Evolutionary conservation across 2,113 vertebrate species (phyloP), one percentile per base, ranked within the genome.

Genomic region (Equus quagga): DNA sequence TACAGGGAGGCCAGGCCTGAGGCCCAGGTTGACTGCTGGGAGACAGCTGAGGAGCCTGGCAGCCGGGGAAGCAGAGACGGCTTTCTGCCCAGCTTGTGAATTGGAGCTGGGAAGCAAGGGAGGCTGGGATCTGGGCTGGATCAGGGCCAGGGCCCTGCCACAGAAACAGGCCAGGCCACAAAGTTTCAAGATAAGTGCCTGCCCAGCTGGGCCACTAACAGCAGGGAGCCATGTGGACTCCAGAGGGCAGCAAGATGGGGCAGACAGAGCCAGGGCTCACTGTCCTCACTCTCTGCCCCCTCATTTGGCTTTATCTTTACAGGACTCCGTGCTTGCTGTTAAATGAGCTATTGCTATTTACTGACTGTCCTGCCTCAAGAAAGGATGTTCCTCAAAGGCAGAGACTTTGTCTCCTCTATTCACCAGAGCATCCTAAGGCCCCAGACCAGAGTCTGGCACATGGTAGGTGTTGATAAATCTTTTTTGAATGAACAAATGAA

Each of bases 131-230:
- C 62, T 44, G 18, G 2, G 73, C 6, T 97, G 95, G 89, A 26
- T 28, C 62, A 78, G 60, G 49, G 23, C 89, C 75, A 92, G 83
- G 64, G 90, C 65, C 72, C 0, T 0, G 23, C 94, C 97, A 93
- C 95, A 94, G 89, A 98, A 95, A 88, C 21, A 76, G 73, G 56
- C 95, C 98, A 98, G 81, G 76, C 84, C 89, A 97, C 65, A 87
- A 51, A 82, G 87, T 91, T 97, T 98, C 69, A 86, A 96, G 96
- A 88, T 97, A 96, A 85, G 28, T 8, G 92, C 73, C 87, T 92
- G 69, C 73, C 69, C 12, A 41, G 58, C 73, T 82, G 86, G 80
- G 86, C 70, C n/a, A 46, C 90, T 97, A 75, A 84, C 33, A 60
- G 72, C 60, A 28, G 65, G 79, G 79, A 90, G 75, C 75, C 87